A percentile compares a stretch with the other conserved stretches of the same genome.
phyloP scores from a whole-genome alignment of 92 coral and sea anemone species.

The Bergia puertoricense region DNA sequence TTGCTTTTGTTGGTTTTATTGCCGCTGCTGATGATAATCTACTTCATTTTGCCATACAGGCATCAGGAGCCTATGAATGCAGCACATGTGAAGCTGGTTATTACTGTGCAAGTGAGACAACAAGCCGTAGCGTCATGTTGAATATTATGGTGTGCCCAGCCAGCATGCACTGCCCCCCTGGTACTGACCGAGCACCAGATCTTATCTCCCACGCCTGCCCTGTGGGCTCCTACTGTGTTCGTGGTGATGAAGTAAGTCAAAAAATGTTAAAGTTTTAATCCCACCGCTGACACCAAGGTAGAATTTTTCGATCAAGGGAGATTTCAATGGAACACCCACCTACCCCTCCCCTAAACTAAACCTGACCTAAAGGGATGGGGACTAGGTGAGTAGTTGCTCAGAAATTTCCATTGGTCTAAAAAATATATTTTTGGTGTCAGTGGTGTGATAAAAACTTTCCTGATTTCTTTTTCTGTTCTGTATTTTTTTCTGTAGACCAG shows the following conservation, averaged over 20 bases:
- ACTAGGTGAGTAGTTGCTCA: too few relatives aligned
- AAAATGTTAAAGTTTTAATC: background rate
- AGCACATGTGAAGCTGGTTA: slow-evolving; percentile 84
- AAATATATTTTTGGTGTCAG: too few relatives aligned
- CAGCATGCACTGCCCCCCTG: slow-evolving; percentile 92
- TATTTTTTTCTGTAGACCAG: too few relatives aligned
- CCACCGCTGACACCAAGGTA: background rate
- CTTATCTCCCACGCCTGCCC: slow-evolving; percentile 83
- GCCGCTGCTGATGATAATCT: background rate
- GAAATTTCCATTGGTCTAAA: too few relatives aligned
- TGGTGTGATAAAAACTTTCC: too few relatives aligned
- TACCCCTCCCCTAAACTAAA: too few relatives aligned
- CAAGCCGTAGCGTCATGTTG: slow-evolving; percentile 84
- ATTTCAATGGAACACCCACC: too few relatives aligned
- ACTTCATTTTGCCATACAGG: slow-evolving; percentile 48
- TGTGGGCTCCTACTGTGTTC: slow-evolving; percentile 84
- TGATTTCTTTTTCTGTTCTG: too few relatives aligned
- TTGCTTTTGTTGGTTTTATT: background rate
- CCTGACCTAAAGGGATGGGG: too few relatives aligned
- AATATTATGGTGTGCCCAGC: slow-evolving; percentile 87
- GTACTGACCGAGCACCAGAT: slow-evolving; percentile 81
- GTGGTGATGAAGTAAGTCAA: slow-evolving; percentile 90
- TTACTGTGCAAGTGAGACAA: slow-evolving; percentile 86
- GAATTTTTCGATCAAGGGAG: too few relatives aligned
- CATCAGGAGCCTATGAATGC: slow-evolving; percentile 87